Evolutionary conservation across 1,140 invertebrate species (phyloP).

Genomic region (Sycobia sp.): DNA sequence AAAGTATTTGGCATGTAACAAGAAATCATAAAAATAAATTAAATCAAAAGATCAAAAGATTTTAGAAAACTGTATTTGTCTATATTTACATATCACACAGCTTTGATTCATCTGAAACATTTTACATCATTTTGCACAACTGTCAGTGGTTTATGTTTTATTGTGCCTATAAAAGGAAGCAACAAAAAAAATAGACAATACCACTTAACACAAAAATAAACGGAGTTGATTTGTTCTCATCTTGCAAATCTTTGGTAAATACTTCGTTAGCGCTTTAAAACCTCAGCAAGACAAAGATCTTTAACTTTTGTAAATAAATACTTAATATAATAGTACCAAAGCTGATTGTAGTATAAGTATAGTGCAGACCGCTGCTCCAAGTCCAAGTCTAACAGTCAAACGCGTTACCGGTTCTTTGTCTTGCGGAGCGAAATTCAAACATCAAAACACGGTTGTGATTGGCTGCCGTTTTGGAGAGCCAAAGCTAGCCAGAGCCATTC

Average conservation of each 20-base stretch:
- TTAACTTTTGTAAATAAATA: conserved; percentile 13
- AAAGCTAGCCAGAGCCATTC: neutral
- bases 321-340: neutral
- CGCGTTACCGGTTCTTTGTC: conserved; percentile 41
- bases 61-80: neutral
- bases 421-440: conserved; percentile 39
- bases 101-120: neutral
- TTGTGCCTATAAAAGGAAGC: no score
- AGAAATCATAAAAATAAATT: neutral
- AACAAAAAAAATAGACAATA: no score
- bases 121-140: conserved; percentile 1
- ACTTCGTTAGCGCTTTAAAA: neutral
- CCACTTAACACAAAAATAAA: no score
- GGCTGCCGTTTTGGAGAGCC: neutral
- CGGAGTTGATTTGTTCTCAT: no score
- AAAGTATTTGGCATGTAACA: neutral
- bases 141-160: neutral
- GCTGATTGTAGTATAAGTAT: no score
- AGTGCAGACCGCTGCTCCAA: no score
- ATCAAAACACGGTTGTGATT: conserved; percentile 25
- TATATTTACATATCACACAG: neutral
- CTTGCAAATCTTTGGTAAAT: neutral
- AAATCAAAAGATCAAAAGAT: neutral
- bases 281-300: neutral
- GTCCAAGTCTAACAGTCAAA: no score